A percentile compares a stretch with the other conserved stretches of the same genome.
These are phyloP conservation scores for Drosophila athabasca DNA, from an alignment of 1,140 invertebrate genomes.

Conservation along the genomic window DNA sequence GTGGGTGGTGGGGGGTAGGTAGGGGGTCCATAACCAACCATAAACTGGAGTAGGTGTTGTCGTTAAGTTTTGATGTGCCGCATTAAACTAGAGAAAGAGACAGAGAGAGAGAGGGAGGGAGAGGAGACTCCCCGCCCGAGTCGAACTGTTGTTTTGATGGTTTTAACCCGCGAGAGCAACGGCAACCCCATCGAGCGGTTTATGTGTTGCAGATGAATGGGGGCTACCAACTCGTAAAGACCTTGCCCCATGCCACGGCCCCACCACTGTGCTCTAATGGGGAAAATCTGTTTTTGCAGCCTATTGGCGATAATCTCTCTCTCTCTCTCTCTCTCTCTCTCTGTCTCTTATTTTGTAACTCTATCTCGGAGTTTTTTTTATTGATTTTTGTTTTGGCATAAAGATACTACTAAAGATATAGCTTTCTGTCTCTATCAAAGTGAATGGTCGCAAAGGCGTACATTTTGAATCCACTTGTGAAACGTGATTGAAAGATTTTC, in stretches of 20 bases:
- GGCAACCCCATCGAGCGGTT: slow-evolving; percentile 64
- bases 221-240: slow-evolving; percentile 35
- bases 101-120: too few relatives aligned
- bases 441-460: too few relatives aligned
- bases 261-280: slow-evolving; percentile 43
- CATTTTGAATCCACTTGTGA: too few relatives aligned
- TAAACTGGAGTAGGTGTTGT: slow-evolving; percentile 76
- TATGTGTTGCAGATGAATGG: slow-evolving; percentile 50
- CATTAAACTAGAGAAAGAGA: slow-evolving; percentile 61
- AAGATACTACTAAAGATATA: not conserved
- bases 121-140: slow-evolving; percentile 16
- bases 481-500: too few relatives aligned
- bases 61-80: slow-evolving; percentile 78
- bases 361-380: slow-evolving; percentile 26
- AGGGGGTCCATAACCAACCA: slow-evolving; percentile 38
- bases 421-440: too few relatives aligned
- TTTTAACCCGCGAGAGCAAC: not conserved
- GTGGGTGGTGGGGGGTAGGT: slow-evolving; percentile 7
- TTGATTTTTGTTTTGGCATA: slow-evolving; percentile 50
- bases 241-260: slow-evolving; percentile 18
- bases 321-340: not conserved
- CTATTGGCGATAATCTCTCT: slow-evolving; percentile 32
- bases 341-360: not conserved
- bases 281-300: slow-evolving; percentile 36
- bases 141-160: not conserved